Conservation (phyloP, 2,888 invertebrate genomes). For the Neria commutata region DNA sequence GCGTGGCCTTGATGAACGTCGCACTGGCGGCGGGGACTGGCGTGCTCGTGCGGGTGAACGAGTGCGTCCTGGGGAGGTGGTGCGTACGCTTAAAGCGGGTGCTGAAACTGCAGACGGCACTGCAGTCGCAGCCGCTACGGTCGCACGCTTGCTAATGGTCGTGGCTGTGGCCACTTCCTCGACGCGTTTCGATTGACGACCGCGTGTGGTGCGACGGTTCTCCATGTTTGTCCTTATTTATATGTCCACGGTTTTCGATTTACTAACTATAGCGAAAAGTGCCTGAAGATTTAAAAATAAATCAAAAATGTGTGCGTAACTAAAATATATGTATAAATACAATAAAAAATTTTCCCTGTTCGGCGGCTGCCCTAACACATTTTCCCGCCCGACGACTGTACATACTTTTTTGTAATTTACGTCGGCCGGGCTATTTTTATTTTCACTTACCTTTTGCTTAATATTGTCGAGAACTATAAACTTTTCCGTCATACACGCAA, state of each 20-base stretch:
- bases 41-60: conserved; percentile 37
- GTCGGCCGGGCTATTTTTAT: background rate
- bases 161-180: conserved; percentile 6
- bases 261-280: background rate
- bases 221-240: conserved; percentile 32
- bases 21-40: conserved; percentile 52
- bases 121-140: conserved; percentile 20
- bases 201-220: conserved; percentile 37
- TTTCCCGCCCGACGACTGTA: no score
- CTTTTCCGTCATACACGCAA: background rate
- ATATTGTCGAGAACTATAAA: background rate
- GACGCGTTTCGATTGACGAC: conserved; percentile 21
- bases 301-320: no score
- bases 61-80: conserved; percentile 39
- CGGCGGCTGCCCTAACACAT: background rate
- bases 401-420: no score
- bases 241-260: background rate
- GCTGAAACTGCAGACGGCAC: conserved; percentile 8
- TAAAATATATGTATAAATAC: no score
- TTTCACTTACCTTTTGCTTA: background rate
- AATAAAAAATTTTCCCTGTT: background rate
- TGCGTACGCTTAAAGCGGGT: background rate
- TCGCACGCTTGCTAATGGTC: conserved; percentile 29
- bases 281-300: background rate
- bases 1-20: conserved; percentile 64